Evolutionary conservation across 2,888 invertebrate species (phyloP).

Genomic region (Shargacucullia verbasci): DNA sequence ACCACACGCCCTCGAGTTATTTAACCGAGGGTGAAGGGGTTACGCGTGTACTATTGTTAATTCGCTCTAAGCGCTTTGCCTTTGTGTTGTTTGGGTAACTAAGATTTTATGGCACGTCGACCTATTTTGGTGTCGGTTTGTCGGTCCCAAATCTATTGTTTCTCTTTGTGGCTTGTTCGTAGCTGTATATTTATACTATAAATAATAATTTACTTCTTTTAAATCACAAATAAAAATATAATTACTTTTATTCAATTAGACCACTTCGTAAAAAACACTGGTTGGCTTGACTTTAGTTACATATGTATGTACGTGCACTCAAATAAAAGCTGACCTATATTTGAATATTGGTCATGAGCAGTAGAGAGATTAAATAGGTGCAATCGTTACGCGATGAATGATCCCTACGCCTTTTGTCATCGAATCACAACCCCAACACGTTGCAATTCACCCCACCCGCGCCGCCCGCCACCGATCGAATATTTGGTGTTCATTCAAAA

Average conservation of each 20-base stretch:
- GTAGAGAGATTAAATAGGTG: slow-evolving; percentile 12
- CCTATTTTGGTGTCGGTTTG: slow-evolving; percentile 7
- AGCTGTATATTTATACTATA: too few relatives aligned
- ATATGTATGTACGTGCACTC: too few relatives aligned
- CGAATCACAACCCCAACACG: slow-evolving; percentile 47
- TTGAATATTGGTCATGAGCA: background rate
- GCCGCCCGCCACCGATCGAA: slow-evolving; percentile 61
- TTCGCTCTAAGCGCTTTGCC: slow-evolving; percentile 31
- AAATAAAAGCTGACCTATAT: too few relatives aligned
- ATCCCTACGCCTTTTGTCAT: slow-evolving; percentile 40
- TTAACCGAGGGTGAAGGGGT: slow-evolving; percentile 66
- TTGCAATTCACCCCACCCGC: slow-evolving; percentile 61
- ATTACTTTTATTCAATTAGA: too few relatives aligned
- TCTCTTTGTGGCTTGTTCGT: too few relatives aligned
- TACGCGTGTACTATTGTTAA: slow-evolving; percentile 59
- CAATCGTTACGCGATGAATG: slow-evolving; percentile 23
- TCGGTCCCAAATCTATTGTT: background rate
- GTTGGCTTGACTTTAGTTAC: too few relatives aligned
- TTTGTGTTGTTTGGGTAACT: slow-evolving; percentile 45
- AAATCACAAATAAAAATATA: too few relatives aligned
- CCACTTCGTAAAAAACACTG: too few relatives aligned
- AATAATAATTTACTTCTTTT: too few relatives aligned
- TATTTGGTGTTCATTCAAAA: slow-evolving; percentile 73
- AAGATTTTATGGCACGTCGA: slow-evolving; percentile 24
- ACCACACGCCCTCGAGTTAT: slow-evolving; percentile 66